Evolutionary conservation across 2,797 vertebrate genomes (phyloP).

Genomic region (Muscicapa comitata): DNA sequence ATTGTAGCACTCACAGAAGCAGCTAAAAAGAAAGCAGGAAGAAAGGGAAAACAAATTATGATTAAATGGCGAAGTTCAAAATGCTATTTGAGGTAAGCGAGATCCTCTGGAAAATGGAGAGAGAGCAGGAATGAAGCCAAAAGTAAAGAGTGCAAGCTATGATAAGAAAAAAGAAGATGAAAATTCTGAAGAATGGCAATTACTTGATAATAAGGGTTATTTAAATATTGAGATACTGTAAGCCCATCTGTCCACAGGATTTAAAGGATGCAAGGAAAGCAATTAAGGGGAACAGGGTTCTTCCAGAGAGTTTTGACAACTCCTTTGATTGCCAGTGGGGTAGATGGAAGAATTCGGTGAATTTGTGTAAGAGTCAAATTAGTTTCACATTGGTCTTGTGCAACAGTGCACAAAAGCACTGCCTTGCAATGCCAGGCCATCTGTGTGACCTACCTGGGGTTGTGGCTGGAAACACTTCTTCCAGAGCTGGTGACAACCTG

Average conservation of each 20-base stretch:
- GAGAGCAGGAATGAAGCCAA: conserved; percentile 3
- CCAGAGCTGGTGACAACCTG: background rate
- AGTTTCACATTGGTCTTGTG: background rate
- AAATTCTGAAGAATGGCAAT: conserved; percentile 29
- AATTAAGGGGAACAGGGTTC: background rate
- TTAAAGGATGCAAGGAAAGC: conserved; percentile 1
- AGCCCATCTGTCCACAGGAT: background rate
- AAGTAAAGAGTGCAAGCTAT: conserved; percentile 17
- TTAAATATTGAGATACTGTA: background rate
- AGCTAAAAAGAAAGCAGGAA: conserved; percentile 1
- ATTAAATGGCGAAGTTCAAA: conserved; percentile 17
- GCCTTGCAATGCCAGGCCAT: background rate
- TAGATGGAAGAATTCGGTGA: background rate
- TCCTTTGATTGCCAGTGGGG: background rate
- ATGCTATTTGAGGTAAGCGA: conserved; percentile 35
- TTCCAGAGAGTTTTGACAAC: conserved; percentile 7
- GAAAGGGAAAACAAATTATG: conserved; percentile 29
- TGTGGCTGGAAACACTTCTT: background rate
- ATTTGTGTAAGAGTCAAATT: background rate
- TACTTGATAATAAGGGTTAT: conserved; percentile 30
- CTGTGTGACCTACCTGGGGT: background rate
- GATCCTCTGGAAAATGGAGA: conserved; percentile 21
- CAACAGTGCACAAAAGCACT: background rate
- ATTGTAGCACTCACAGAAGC: background rate
- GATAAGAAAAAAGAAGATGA: conserved; percentile 28